A percentile compares a stretch with the other conserved stretches of the same genome.
phyloP scores from a whole-genome alignment of 2,888 invertebrate genomes.

The Acanthosepion esculentum region DNA sequence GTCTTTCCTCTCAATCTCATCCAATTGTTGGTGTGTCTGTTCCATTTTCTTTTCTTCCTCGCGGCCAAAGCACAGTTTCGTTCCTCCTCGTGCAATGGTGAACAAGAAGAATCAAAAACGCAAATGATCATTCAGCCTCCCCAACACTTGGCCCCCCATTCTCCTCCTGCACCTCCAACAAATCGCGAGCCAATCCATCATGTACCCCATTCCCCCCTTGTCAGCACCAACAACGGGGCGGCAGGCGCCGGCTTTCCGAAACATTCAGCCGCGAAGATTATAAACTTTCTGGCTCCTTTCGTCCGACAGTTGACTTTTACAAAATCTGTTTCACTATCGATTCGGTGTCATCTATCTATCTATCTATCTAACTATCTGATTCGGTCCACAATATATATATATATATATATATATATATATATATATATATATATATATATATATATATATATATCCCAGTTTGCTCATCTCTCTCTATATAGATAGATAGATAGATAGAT shows the following conservation, averaged over 20 bases:
- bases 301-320: neutral
- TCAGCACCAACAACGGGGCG: neutral
- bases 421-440: too few species aligned
- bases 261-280: neutral
- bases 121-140: too few species aligned
- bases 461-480: too few species aligned
- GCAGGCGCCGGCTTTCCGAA: neutral
- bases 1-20: too few species aligned
- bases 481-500: too few species aligned
- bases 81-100: neutral
- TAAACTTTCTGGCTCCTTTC: neutral
- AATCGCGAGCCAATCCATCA: neutral
- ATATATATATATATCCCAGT: too few species aligned
- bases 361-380: neutral
- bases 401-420: too few species aligned
- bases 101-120: neutral
- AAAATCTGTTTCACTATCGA: neutral
- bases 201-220: neutral
- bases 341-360: neutral
- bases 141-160: neutral
- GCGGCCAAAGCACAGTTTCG: neutral
- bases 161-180: neutral
- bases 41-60: too few species aligned
- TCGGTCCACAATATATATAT: too few species aligned
- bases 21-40: too few species aligned